phyloP scores from a whole-genome alignment of 2,797 vertebrate genomes.

The Amphiprion clarkii region DNA sequence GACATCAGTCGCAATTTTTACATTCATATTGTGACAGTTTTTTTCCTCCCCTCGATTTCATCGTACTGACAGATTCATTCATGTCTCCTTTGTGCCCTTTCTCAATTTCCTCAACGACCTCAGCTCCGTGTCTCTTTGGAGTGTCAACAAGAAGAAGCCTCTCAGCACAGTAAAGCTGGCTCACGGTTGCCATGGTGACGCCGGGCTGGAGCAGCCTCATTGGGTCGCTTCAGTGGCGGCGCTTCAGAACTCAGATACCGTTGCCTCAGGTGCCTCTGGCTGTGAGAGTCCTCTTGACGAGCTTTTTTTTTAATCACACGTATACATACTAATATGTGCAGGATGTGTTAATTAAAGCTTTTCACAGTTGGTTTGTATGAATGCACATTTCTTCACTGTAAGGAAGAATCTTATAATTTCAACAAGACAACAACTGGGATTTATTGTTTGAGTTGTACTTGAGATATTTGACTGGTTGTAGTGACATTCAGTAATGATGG shows the following conservation, averaged over 20 bases:
- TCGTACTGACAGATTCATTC: constrained; percentile 1
- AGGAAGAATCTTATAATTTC: not conserved
- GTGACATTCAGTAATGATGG: not conserved
- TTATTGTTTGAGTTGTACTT: not conserved
- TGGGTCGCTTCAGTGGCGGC: constrained; percentile 93
- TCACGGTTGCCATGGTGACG: constrained; percentile 86
- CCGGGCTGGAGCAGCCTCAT: constrained; percentile 89
- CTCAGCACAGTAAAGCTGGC: constrained; percentile 88
- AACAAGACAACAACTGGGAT: not conserved
- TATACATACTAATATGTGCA: not conserved
- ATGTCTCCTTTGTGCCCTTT: constrained; percentile 9
- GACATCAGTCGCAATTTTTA: constrained; percentile 26
- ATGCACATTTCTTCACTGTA: not conserved
- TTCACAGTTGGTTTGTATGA: not conserved
- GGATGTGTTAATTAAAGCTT: not conserved
- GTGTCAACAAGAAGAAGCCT: constrained; percentile 94
- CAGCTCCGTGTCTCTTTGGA: constrained; percentile 94
- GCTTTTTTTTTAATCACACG: constrained; percentile 31
- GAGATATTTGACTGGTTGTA: not conserved
- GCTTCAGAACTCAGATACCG: constrained; percentile 92
- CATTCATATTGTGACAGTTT: not conserved
- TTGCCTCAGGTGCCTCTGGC: constrained; percentile 91
- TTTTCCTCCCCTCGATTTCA: not conserved
- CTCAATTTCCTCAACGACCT: constrained; percentile 76
- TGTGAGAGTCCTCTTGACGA: constrained; percentile 70